Evolutionary conservation across 2,113 vertebrate genomes (phyloP), one percentile per base, ranked within the genome.

Genomic region (Chrysemys picta): DNA sequence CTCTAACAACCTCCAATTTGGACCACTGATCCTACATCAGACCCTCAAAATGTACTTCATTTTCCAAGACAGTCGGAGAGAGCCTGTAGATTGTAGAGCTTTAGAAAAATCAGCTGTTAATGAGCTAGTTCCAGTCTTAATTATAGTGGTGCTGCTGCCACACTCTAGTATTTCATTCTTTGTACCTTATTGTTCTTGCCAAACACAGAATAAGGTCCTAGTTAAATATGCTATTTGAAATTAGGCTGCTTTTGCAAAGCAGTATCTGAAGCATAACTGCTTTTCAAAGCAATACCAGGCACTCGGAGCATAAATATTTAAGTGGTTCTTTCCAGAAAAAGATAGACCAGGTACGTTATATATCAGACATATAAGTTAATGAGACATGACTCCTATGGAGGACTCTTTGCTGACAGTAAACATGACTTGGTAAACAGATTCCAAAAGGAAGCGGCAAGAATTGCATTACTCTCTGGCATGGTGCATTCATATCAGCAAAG

Each of bases 171-270:
- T 84, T 91, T 79, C 82, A 22, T 7, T 69, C 27, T 80, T 8
- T 25, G 45, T 3, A 17, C 16, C 10, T 89, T 85, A 16, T 65
- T 25, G 54, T 49, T 29, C 6, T 54, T 87, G 78, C 85, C 54
- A 87, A 49, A 80, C 75, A 38, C 19, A 25, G 31, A 59, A 38
- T 9, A 75, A 94, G 35, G 57, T 75, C 81, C 24, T 9, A 54
- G 49, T 42, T 42, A 42, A 42, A 42, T 42, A 42, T 42, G 42
- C 89, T 85, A 13, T 93, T 91, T 90, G 54, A 84, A 53, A 86
- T 92, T 62, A 29, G 80, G 59, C 31, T 42, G 25, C 6, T 84
- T 93, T 93, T 93, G 89, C 93, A 92, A 49, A 92, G n/a, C n/a
- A 78, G 3, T 80, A 24, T 29, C 57, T 82, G 87, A 84, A 93